Evolutionary conservation across 2,888 invertebrate species (phyloP).

Genomic region (Scrobipalpa atriplicella): DNA sequence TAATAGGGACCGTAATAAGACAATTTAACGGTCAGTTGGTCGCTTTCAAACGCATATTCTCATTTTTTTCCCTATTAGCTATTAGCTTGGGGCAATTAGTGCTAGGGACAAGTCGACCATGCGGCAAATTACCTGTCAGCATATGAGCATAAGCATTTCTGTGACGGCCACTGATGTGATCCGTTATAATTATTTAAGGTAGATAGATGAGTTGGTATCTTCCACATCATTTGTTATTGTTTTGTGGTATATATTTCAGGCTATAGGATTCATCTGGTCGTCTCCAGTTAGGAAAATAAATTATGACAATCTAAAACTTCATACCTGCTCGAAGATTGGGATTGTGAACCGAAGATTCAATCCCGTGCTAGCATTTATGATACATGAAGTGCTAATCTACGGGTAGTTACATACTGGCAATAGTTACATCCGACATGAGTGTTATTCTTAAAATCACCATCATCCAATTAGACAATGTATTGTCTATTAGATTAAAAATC

Average conservation of each 20-base stretch:
- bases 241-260: neutral
- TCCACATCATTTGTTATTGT: neutral
- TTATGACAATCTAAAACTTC: no score
- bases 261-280: no score
- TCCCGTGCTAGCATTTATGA: no score
- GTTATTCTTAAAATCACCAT: no score
- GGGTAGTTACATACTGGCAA: no score
- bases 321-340: no score
- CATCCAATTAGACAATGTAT: no score
- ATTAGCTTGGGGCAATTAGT: conserved; percentile 59
- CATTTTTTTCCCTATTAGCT: conserved; percentile 47
- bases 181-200: neutral
- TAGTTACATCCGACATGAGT: no score
- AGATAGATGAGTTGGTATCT: neutral
- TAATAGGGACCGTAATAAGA: conserved; percentile 36
- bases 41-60: conserved; percentile 45
- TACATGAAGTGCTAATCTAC: no score
- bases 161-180: neutral
- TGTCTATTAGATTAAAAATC: no score
- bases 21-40: conserved; percentile 57
- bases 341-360: no score
- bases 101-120: conserved; percentile 58
- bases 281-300: no score
- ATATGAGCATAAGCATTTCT: conserved; percentile 22
- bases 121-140: conserved; percentile 57